Percentiles rank a stretch among this genome's conserved stretches.
phyloP scores from a whole-genome alignment of 1,140 invertebrate genomes.

The Thaumetopoea pityocampa region DNA sequence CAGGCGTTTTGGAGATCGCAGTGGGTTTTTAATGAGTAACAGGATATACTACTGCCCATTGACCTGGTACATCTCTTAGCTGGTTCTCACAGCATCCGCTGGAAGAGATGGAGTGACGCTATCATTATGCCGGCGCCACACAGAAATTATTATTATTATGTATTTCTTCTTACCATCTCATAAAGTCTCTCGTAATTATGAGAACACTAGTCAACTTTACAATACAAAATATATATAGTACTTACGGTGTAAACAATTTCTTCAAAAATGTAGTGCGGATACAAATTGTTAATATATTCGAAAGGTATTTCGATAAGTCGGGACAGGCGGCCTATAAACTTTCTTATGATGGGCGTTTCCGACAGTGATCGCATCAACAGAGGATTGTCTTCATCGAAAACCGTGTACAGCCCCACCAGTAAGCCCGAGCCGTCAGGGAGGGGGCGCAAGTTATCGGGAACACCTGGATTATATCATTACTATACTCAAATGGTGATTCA shows the following conservation, averaged over 20 bases:
- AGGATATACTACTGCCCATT: no score
- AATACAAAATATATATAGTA: constrained; percentile 17
- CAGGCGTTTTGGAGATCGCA: no score
- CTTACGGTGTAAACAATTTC: constrained; percentile 75
- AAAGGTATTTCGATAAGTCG: constrained; percentile 78
- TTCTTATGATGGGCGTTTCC: constrained; percentile 78
- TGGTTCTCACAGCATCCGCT: no score
- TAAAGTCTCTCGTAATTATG: no score
- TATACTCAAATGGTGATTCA: background rate
- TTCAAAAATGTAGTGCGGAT: constrained; percentile 78
- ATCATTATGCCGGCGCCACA: no score
- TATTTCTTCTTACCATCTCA: no score
- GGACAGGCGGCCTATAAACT: constrained; percentile 77
- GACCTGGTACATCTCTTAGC: no score
- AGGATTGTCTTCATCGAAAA: constrained; percentile 74
- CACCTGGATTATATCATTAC: constrained; percentile 44
- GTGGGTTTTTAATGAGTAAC: no score
- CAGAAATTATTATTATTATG: no score
- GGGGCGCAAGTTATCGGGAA: constrained; percentile 86
- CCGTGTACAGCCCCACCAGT: constrained; percentile 78
- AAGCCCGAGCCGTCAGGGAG: constrained; percentile 81
- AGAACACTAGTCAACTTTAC: background rate
- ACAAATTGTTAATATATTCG: constrained; percentile 74
- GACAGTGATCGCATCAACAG: constrained; percentile 66
- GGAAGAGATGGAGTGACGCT: no score